Conservation (phyloP, 2,113 vertebrate genomes). For the Gobius niger region DNA sequence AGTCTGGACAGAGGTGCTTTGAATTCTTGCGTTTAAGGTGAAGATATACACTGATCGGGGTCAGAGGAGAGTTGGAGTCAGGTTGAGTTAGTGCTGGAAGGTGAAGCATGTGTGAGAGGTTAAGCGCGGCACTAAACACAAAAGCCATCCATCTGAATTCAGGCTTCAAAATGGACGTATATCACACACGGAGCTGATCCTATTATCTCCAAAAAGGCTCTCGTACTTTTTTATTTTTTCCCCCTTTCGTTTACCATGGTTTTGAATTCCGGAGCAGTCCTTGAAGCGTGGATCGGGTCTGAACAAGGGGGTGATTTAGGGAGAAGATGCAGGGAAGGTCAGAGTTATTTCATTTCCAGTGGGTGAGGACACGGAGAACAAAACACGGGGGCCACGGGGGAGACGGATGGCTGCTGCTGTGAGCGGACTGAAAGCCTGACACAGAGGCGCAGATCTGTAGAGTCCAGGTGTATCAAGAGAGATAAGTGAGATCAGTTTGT, state of each 20-base stretch:
- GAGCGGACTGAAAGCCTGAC: slow-evolving; percentile 56
- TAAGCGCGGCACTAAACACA: slow-evolving; percentile 34
- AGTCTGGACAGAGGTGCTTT: background rate
- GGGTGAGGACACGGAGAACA: slow-evolving; percentile 53
- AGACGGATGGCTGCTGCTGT: slow-evolving; percentile 67
- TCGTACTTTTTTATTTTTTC: background rate
- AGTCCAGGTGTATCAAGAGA: background rate
- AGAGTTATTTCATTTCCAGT: slow-evolving; percentile 62
- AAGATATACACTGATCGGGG: slow-evolving; percentile 50
- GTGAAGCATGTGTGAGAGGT: slow-evolving; percentile 53
- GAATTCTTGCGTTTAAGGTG: slow-evolving; percentile 17
- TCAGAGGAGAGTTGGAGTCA: slow-evolving; percentile 40
- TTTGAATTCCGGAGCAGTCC: slow-evolving; percentile 31
- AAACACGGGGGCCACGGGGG: slow-evolving; percentile 43
- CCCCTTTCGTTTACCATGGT: slow-evolving; percentile 26
- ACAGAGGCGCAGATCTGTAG: slow-evolving; percentile 21
- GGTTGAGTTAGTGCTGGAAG: slow-evolving; percentile 45
- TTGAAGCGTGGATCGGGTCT: slow-evolving; percentile 58
- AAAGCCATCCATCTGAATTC: slow-evolving; percentile 50
- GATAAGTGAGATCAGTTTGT: background rate
- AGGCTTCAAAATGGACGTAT: slow-evolving; percentile 36
- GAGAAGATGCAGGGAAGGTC: slow-evolving; percentile 55
- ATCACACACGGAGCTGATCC: slow-evolving; percentile 54
- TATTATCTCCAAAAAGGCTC: slow-evolving; percentile 17
- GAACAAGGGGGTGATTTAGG: slow-evolving; percentile 48